Base-by-base conservation (phyloP, 2,113 vertebrate genomes). In the Dascyllus trimaculatus region DNA sequence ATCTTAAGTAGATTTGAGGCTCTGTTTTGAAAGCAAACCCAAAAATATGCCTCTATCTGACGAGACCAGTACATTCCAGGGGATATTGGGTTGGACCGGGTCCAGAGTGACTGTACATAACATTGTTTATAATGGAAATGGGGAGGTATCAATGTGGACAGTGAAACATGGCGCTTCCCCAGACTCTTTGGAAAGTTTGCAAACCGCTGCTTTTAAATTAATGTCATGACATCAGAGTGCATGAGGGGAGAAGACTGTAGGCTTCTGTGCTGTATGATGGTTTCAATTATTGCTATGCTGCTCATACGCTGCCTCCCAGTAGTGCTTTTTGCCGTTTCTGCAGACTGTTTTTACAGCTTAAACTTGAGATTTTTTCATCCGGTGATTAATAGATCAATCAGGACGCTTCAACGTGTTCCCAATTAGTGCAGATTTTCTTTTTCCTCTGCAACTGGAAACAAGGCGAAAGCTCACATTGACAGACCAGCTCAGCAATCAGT, bases 261-360 rank as follows among this genome's bases (percentile, higher is more conserved):
- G 70, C 46, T 64, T 78, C 72, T 70, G 25, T 62, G 38, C 71
- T 13, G 46, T 17, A 18, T 24, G 64, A 74, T 63, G 62, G 40
- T 65, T 80, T 73, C 45, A 67, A 59, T 85, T 78, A 68, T 46
- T 35, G 63, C 38, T 35, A 6, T 35, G 7, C 9, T 1, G 1
- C 9, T 35, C 32, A 8, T 35, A 35, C 9, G 32, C 32, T 35
- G 32, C 9, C 32, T 8, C 32, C 32, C 11, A 8, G 65, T 0
- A 11, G 3, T 45, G n/a, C 17, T 13, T 38, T 6, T 38, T 6
- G 21, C 48, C 35, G 56, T 65, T 26, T 51, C 29, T 58, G 43
- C 65, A 51, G 43, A 71, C 43, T 88, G 85, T 88, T 90, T 81
- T 76, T 40, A 78, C 85, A 87, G 88, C 90, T 88, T 72, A 53